These are phyloP conservation scores for Alligator sinensis DNA, from an alignment of 2,113 vertebrate genomes.

Conservation along the genomic window DNA sequence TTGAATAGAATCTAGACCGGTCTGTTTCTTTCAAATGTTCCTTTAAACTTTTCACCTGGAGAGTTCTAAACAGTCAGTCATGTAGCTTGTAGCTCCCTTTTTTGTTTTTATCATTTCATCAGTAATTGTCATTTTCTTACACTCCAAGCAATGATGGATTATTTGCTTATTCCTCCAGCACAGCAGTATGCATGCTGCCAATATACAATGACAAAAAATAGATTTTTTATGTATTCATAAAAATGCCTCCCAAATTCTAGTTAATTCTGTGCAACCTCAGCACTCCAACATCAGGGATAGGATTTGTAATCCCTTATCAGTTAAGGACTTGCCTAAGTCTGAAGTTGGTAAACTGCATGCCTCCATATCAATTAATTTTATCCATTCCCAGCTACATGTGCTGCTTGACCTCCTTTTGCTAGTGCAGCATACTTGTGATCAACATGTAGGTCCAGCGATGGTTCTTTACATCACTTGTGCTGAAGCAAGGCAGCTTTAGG, in stretches of 20 bases:
- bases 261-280: neutral
- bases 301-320: neutral
- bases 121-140: neutral
- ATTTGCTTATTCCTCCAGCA: neutral
- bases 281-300: neutral
- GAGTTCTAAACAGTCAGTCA: neutral
- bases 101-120: neutral
- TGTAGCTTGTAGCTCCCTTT: neutral
- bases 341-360: neutral
- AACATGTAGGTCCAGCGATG: neutral
- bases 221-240: neutral
- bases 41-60: neutral
- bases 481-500: neutral
- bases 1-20: neutral
- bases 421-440: neutral
- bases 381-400: neutral
- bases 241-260: neutral
- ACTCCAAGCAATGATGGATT: neutral
- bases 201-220: constrained; percentile 7
- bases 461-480: neutral
- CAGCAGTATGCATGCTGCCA: neutral
- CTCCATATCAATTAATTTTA: neutral
- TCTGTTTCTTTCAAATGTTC: neutral
- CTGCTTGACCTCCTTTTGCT: too few species aligned
- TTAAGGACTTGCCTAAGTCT: neutral